Conservation (phyloP, 2,113 vertebrate genomes). For the Gopherus flavomarginatus region DNA sequence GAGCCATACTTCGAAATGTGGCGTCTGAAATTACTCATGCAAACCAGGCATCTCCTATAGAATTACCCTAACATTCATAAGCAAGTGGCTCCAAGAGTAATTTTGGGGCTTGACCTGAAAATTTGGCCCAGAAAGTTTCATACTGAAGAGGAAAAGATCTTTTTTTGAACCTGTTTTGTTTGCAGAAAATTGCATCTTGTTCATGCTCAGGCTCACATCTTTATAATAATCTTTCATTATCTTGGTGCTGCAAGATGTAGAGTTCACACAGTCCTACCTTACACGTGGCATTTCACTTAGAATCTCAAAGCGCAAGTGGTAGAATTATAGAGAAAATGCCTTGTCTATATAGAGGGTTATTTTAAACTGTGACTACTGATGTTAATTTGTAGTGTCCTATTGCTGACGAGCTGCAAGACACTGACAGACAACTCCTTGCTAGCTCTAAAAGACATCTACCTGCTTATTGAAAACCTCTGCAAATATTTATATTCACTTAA, state of each 20-base stretch:
- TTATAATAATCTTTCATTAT: not conserved
- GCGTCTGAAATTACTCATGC: not conserved
- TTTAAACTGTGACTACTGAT: not conserved
- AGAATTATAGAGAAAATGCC: not conserved
- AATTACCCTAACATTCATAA: slow-evolving; percentile 1
- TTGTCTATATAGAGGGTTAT: not conserved
- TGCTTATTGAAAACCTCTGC: not conserved
- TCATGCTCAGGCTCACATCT: not conserved
- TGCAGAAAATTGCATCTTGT: too few relatives aligned
- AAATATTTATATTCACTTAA: not conserved
- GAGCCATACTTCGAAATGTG: not conserved
- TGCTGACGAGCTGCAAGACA: too few relatives aligned
- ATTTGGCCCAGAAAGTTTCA: slow-evolving; percentile 3
- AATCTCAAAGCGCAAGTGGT: not conserved
- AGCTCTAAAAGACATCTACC: not conserved
- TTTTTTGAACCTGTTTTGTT: not conserved
- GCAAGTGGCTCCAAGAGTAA: not conserved
- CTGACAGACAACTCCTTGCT: not conserved
- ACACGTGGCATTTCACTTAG: not conserved
- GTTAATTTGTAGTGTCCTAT: too few relatives aligned
- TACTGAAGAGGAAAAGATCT: not conserved
- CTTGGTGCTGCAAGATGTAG: not conserved
- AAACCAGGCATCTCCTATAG: not conserved
- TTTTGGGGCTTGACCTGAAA: not conserved
- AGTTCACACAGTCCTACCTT: not conserved